Evolutionary conservation across 1,140 invertebrate genomes (phyloP).

Genomic region (Drosophila miranda): DNA sequence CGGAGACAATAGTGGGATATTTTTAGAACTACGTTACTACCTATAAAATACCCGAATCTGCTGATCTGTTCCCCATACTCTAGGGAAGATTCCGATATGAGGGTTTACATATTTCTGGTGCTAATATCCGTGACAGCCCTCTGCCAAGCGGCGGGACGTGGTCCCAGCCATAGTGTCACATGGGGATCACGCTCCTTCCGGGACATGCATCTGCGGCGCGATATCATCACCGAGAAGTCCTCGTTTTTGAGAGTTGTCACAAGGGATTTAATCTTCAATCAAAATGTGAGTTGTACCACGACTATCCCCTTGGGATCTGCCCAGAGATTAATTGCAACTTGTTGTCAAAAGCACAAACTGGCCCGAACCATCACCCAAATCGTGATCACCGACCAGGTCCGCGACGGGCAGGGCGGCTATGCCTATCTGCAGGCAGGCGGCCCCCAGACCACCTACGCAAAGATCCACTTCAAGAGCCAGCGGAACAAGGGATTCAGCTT

Average conservation of each 20-base stretch:
- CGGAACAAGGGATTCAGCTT: slow-evolving; percentile 84
- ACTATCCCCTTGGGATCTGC: no score
- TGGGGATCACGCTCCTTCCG: slow-evolving; percentile 63
- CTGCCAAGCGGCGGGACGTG: slow-evolving; percentile 17
- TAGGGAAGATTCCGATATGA: slow-evolving; percentile 37
- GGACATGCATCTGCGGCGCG: slow-evolving; percentile 68
- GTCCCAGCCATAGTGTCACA: slow-evolving; percentile 64
- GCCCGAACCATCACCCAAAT: slow-evolving; percentile 82
- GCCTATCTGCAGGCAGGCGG: slow-evolving; percentile 82
- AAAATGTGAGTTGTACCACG: slow-evolving; percentile 28
- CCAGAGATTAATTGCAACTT: not conserved
- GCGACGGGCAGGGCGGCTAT: slow-evolving; percentile 83
- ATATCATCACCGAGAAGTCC: slow-evolving; percentile 81
- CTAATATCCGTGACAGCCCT: slow-evolving; percentile 26
- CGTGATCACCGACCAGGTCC: slow-evolving; percentile 83
- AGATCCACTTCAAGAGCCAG: slow-evolving; percentile 84
- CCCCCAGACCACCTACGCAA: slow-evolving; percentile 79
- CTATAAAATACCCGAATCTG: slow-evolving; percentile 20
- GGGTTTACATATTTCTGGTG: slow-evolving; percentile 23
- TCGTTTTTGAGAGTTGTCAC: slow-evolving; percentile 78
- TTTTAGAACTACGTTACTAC: not conserved
- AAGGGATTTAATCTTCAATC: slow-evolving; percentile 47
- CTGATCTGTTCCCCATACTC: not conserved
- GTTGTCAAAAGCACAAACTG: slow-evolving; percentile 23
- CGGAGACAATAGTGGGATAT: not conserved